Evolutionary conservation across 2,797 vertebrate genomes (phyloP).

Genomic region (Scarus forsteni): DNA sequence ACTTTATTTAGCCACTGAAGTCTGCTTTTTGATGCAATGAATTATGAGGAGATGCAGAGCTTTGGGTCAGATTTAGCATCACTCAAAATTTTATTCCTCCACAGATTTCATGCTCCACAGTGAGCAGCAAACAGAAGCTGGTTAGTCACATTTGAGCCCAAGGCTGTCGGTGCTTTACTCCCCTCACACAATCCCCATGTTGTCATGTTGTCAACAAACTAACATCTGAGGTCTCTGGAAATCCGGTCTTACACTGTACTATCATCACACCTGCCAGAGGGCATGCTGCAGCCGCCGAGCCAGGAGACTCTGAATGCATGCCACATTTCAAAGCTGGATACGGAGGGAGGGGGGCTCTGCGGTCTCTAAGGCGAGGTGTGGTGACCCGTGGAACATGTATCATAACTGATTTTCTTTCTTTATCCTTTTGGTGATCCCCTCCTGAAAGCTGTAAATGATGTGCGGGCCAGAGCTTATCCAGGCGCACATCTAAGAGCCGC

Average conservation of each 20-base stretch:
- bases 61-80: neutral
- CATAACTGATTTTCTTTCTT: constrained; percentile 62
- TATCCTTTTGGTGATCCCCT: constrained; percentile 53
- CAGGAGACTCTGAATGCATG: constrained; percentile 23
- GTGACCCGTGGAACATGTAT: constrained; percentile 57
- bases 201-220: constrained; percentile 48
- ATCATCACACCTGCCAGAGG: constrained; percentile 64
- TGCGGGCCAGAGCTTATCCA: constrained; percentile 59
- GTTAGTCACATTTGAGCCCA: constrained; percentile 29
- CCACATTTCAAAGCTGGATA: constrained; percentile 51
- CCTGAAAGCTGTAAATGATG: constrained; percentile 56
- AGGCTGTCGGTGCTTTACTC: constrained; percentile 18
- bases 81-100: neutral
- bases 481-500: constrained; percentile 47
- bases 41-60: neutral
- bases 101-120: neutral
- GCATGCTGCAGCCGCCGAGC: constrained; percentile 53
- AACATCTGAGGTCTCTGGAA: constrained; percentile 54
- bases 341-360: constrained; percentile 43
- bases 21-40: neutral
- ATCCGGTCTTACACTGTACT: constrained; percentile 46
- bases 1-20: neutral
- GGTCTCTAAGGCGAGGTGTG: constrained; percentile 30
- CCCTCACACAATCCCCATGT: constrained; percentile 16
- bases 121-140: constrained; percentile 23